Base-by-base conservation (phyloP, 2,113 vertebrate species). In the Pleuronectes platessa region DNA sequence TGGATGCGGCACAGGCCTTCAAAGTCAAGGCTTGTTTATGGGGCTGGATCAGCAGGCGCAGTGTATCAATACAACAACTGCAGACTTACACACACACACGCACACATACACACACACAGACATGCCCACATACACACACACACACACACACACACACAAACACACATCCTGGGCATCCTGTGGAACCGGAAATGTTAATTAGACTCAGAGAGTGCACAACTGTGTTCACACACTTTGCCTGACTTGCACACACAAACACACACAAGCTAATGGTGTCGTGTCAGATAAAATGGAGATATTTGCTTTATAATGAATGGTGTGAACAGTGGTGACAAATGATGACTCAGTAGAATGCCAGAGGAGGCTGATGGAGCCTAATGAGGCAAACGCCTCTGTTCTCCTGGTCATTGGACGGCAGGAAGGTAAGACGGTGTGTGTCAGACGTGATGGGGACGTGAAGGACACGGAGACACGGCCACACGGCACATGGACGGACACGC, bases 181-280 rank as follows among this genome's bases (percentile, higher is more conserved):
- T 23, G 71, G 88, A 86, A 87, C 65, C 40, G 0, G 78, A 80
- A 78, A 67, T 74, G 86, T 81, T 79, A 85, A 89, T 81, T 76
- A 88, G 70, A 81, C 68, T 5, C 27, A 27, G 76, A 67, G 63
- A 66, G 62, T 27, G 60, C 55, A 62, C 47, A 54, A 72, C 67
- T 12, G 71, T 85, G 76, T 79, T 83, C 72, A 61, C 21, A 59
- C 15, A 31, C 51, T 42, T 42, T 11, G 40, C 10, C 10, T 12
- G 40, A 81, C 63, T 55, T 20, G 8, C 63, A 64, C 65, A 59
- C 13, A 63, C 61, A 55, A 53, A 75, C 59, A 60, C n/a, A 1
- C 27, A 31, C 31, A 31, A n/a, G 70, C 61, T 79, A 82, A 85
- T 78, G 70, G 64, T 13, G 56, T 6, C 42, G 45, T 72, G 74